A percentile compares a stretch with the other conserved stretches of the same genome.
These are phyloP conservation scores for Campoletis sonorensis DNA, from an alignment of 1,140 invertebrate species.

Conservation along the genomic window DNA sequence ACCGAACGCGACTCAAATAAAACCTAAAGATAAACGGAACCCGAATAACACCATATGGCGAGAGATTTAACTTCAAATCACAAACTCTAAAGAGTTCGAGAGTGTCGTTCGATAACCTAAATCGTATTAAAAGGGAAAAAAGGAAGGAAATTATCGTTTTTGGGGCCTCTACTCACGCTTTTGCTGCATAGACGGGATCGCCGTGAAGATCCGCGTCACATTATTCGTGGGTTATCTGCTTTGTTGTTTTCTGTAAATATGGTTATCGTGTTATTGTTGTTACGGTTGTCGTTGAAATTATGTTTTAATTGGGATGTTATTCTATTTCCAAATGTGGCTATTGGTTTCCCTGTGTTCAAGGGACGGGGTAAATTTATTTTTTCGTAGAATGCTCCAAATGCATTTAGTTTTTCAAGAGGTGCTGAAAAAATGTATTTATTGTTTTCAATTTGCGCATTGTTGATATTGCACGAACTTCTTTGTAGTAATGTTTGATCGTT, in stretches of 20 bases:
- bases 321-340: neutral
- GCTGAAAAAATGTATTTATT: conserved; percentile 15
- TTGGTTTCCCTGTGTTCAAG: conserved; percentile 13
- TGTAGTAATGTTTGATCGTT: conserved; percentile 4
- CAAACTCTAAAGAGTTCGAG: no score
- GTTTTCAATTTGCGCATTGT: neutral
- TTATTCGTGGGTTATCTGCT: neutral
- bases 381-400: conserved; percentile 34
- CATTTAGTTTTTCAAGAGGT: conserved; percentile 32
- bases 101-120: no score
- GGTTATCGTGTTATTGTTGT: neutral
- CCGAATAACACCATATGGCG: no score
- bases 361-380: conserved; percentile 41
- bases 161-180: no score
- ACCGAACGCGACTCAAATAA: no score
- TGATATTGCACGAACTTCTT: neutral
- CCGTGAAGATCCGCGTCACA: no score
- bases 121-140: no score
- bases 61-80: no score
- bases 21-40: no score
- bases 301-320: neutral
- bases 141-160: no score
- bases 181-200: no score
- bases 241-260: neutral
- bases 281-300: neutral